Percentiles rank a stretch among this genome's conserved stretches.
Evolutionary conservation across 2,797 vertebrate species (phyloP).

Genomic region (Hyperoplus lanceolatus): DNA sequence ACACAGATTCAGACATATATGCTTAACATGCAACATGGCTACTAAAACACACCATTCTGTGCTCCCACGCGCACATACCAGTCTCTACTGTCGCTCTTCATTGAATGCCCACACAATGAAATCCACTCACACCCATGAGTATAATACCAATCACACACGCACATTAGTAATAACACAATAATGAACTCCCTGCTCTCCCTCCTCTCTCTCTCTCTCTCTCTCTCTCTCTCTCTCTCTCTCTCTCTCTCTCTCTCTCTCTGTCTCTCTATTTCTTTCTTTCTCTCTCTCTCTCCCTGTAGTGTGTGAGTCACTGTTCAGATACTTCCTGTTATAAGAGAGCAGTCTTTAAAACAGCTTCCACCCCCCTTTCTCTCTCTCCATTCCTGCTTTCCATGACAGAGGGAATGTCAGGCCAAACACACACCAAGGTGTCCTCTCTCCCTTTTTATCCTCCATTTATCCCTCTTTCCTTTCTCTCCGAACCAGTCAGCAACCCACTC

Average conservation of each 20-base stretch:
- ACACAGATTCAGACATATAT: neutral
- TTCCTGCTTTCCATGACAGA: constrained; percentile 68
- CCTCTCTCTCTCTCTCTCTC: constrained; percentile 28
- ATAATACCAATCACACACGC: constrained; percentile 43
- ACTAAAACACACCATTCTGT: neutral
- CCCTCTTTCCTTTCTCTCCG: constrained; percentile 30
- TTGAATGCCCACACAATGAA: constrained; percentile 12
- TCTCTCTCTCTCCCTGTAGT: constrained; percentile 49
- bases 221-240: neutral
- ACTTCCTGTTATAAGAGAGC: constrained; percentile 80
- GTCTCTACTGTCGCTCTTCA: constrained; percentile 12
- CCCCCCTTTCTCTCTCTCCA: constrained; percentile 29
- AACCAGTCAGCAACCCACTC: constrained; percentile 55
- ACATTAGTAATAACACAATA: constrained; percentile 55
- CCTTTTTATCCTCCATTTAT: constrained; percentile 2
- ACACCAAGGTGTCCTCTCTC: constrained; percentile 69
- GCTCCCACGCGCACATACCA: neutral
- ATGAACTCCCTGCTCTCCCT: constrained; percentile 54
- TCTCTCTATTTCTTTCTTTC: no score
- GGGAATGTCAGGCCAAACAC: constrained; percentile 72
- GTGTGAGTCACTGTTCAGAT: constrained; percentile 79
- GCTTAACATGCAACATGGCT: constrained; percentile 11
- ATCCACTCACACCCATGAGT: constrained; percentile 20
- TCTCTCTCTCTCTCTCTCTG: no score
- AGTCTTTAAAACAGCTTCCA: constrained; percentile 66